phyloP scores from a whole-genome alignment of 2,888 invertebrate genomes.

The Caenorhabditis sp. region DNA sequence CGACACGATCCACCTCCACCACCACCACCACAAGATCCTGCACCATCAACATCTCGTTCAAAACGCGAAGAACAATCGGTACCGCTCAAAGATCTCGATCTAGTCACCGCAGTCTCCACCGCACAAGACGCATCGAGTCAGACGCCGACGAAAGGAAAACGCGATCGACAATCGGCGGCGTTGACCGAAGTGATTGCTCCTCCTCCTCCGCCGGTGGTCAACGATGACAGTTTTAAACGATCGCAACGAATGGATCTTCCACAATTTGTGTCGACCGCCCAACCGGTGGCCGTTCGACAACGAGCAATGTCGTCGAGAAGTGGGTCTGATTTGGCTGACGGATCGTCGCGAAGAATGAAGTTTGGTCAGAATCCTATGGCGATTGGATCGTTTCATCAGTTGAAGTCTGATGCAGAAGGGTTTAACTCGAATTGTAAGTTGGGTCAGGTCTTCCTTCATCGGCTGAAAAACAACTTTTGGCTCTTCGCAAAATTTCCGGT shows the following conservation, averaged over 20 bases:
- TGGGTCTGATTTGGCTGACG: not conserved
- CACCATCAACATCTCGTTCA: not conserved
- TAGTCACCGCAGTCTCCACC: no score
- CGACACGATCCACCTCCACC: no score
- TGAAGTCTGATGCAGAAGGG: slow-evolving; percentile 1
- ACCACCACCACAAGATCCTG: not conserved
- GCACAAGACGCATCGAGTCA: no score
- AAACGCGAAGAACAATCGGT: not conserved
- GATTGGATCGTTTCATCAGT: not conserved
- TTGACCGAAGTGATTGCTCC: not conserved
- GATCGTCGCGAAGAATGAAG: not conserved
- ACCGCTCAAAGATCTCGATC: not conserved
- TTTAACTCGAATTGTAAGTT: not conserved
- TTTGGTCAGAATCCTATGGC: slow-evolving; percentile 6
- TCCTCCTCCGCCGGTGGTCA: not conserved
- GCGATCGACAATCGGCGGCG: not conserved
- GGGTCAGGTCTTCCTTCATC: not conserved
- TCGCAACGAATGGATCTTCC: not conserved
- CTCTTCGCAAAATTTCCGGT: no score
- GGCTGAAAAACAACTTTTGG: no score
- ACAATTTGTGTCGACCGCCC: not conserved
- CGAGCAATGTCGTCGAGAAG: not conserved
- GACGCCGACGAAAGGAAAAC: not conserved
- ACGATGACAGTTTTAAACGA: not conserved
- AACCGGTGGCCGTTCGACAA: not conserved